Evolutionary conservation across 2,888 invertebrate species (phyloP).

Genomic region (Dolichopus griseipennis): DNA sequence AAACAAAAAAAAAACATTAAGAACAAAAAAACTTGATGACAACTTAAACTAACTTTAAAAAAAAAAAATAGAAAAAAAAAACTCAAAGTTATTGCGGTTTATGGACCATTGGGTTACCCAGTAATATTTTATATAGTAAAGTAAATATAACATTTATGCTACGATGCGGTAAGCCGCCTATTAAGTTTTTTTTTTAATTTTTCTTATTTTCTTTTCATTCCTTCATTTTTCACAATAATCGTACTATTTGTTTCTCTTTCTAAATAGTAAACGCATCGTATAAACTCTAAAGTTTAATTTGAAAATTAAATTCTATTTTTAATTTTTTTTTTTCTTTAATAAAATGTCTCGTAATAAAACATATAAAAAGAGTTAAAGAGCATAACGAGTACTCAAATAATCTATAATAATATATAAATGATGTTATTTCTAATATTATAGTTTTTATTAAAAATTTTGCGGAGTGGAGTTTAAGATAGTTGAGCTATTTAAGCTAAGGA

Average conservation of each 20-base stretch:
- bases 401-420: background rate
- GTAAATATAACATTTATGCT: too few species aligned
- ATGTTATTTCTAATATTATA: too few species aligned
- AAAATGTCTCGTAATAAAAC: background rate
- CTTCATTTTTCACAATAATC: too few species aligned
- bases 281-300: background rate
- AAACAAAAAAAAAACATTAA: background rate
- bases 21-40: too few species aligned
- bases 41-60: too few species aligned
- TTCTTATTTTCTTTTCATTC: too few species aligned
- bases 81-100: background rate
- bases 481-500: too few species aligned
- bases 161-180: background rate
- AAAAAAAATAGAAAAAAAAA: background rate
- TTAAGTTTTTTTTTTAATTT: background rate
- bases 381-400: background rate
- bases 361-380: background rate
- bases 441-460: too few species aligned
- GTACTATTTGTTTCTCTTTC: background rate
- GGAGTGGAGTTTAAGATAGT: too few species aligned
- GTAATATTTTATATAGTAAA: background rate
- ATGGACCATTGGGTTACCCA: slow-evolving; percentile 4
- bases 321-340: too few species aligned
- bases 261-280: background rate
- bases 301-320: background rate